Base-by-base conservation (phyloP, 2,113 vertebrate genomes). In the Probosciger aterrimus region DNA sequence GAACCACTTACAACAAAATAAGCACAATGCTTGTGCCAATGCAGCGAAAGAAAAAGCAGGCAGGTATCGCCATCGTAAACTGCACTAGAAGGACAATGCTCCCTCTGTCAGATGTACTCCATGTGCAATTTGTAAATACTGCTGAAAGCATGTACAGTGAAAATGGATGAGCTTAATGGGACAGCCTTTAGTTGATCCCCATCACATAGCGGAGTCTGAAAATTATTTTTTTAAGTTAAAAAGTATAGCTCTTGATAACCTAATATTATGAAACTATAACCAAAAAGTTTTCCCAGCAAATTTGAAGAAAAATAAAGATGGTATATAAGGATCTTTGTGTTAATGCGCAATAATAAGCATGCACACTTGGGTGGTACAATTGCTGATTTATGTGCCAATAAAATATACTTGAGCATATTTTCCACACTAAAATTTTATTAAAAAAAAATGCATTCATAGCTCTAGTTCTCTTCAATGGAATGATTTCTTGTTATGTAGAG, bases 1-100 rank as follows among this genome's bases (percentile, higher is more conserved):
- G 99, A 98, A 99, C 92, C 98, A 99, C 94, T 98, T 99, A 76
- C 99, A 99, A 98, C 99, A 97, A 97, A 99, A 99, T 97, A 99
- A 99, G 98, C 98, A 97, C 98, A 98, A 98, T 2, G 98, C 99
- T 92, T 99, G 99, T 96, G 97, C 98, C 95, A 99, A 98, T 16
- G 96, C 97, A 77, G 96, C 98, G 8, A 99, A 98, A 94, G 98
- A 98, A 49, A 98, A 99, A 95, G 95, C 97, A n/a, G 97, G 97
- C 93, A 98, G 97, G 90, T 96, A 97, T 82, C 98, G 99, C 87
- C 98, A 98, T 47, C 98, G 97, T 68, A 98, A 98, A 94, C 94
- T 98, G 87, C 99, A 99, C 94, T 98, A 98, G 92, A 84, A 96
- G 91, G 81, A 94, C 70, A 24, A 63, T 2, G 3, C 69, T 90